Conservation (phyloP, 2,888 invertebrate species). For the Sarcophaga carnaria region DNA sequence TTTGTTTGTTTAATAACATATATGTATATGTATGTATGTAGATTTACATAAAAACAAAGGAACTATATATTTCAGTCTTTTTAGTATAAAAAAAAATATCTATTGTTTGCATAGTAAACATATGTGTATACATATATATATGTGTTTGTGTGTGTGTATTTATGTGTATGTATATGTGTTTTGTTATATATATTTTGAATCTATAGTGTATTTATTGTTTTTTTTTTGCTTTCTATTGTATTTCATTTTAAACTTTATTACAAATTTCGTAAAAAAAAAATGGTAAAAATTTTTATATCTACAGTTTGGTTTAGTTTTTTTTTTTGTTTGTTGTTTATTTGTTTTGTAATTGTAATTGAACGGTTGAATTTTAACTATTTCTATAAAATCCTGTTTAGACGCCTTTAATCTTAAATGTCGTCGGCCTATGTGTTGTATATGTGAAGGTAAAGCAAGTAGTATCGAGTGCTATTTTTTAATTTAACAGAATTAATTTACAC, state of each 20-base stretch:
- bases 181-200: background rate
- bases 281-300: slow-evolving; percentile 58
- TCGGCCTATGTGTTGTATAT: too few species aligned
- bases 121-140: slow-evolving; percentile 57
- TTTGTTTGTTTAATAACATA: slow-evolving; percentile 63
- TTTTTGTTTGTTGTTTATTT: too few species aligned
- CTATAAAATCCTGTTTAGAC: slow-evolving; percentile 39
- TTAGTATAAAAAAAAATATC: slow-evolving; percentile 80
- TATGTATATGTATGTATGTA: slow-evolving; percentile 53
- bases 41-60: slow-evolving; percentile 82
- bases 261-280: slow-evolving; percentile 68
- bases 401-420: background rate
- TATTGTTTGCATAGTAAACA: slow-evolving; percentile 71
- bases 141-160: slow-evolving; percentile 49
- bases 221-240: slow-evolving; percentile 29
- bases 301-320: slow-evolving; percentile 49
- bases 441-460: too few species aligned
- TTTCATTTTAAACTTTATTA: slow-evolving; percentile 55
- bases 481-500: too few species aligned
- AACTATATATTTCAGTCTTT: slow-evolving; percentile 83
- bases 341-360: slow-evolving; percentile 31
- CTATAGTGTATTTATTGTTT: slow-evolving; percentile 33
- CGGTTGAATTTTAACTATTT: slow-evolving; percentile 52
- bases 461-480: too few species aligned
- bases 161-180: slow-evolving; percentile 40